Evolutionary conservation across 2,888 invertebrate species (phyloP).

Genomic region (Baronia brevicornis): DNA sequence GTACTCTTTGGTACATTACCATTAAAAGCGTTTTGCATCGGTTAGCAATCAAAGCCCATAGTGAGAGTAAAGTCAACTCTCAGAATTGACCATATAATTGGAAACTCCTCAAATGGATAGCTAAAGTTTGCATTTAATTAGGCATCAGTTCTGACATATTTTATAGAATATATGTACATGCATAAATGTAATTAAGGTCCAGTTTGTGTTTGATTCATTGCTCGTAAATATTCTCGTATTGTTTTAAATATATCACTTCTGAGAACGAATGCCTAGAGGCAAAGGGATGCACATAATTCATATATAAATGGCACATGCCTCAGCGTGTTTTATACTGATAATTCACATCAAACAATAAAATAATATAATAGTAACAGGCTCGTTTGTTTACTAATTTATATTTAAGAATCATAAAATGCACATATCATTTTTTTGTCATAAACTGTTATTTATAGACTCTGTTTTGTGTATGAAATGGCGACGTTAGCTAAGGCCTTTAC

Average conservation of each 20-base stretch:
- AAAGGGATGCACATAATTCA: constrained; percentile 14
- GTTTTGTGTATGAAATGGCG: too few species aligned
- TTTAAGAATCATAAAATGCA: too few species aligned
- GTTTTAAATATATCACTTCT: constrained; percentile 17
- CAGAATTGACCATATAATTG: constrained; percentile 39
- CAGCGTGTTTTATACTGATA: too few species aligned
- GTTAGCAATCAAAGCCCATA: constrained; percentile 36
- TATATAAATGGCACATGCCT: constrained; percentile 9
- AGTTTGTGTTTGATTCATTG: constrained; percentile 9
- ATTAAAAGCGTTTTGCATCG: constrained; percentile 15
- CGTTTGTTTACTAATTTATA: too few species aligned
- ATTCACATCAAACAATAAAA: too few species aligned
- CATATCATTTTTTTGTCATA: too few species aligned
- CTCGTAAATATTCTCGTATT: constrained; percentile 14
- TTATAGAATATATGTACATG: constrained; percentile 2
- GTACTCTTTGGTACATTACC: too few species aligned
- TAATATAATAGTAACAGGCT: too few species aligned
- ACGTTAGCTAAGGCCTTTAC: too few species aligned
- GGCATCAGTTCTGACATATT: constrained; percentile 15
- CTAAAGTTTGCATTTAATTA: constrained; percentile 28
- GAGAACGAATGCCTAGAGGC: constrained; percentile 11
- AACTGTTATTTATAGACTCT: too few species aligned
- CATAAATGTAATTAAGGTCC: constrained; percentile 5
- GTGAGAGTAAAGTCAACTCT: constrained; percentile 35
- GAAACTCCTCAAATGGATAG: constrained; percentile 39